Percentiles rank a stretch among this genome's conserved stretches.
phyloP scores from a whole-genome alignment of 2,797 vertebrate genomes.

The Argya squamiceps region DNA sequence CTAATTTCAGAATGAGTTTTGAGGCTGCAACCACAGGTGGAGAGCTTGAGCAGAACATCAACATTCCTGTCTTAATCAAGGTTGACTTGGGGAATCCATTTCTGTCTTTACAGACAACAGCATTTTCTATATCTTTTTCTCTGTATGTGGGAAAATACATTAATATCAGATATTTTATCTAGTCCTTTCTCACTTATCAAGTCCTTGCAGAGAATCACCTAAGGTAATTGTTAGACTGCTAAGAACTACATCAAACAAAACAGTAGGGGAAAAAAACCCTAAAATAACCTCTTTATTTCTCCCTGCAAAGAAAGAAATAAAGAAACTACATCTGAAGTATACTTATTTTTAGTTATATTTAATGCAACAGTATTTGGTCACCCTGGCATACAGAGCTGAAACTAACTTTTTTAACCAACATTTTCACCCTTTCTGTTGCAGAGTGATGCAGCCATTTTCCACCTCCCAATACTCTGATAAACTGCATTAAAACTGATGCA shows the following conservation, averaged over 20 bases:
- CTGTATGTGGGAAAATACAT: conserved; percentile 27
- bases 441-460: background rate
- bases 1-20: background rate
- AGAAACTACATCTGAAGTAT: conserved; percentile 37
- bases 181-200: conserved; percentile 60
- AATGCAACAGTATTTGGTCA: conserved; percentile 20
- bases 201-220: conserved; percentile 71
- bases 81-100: conserved; percentile 21
- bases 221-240: conserved; percentile 58
- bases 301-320: conserved; percentile 22
- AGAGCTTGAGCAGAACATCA: background rate
- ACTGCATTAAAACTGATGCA: background rate
- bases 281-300: conserved; percentile 28
- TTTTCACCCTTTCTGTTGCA: conserved; percentile 24
- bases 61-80: conserved; percentile 59
- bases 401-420: background rate
- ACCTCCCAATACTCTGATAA: background rate
- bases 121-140: conserved; percentile 30
- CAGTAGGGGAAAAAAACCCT: background rate
- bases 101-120: conserved; percentile 42
- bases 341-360: conserved; percentile 35
- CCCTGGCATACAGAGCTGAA: background rate
- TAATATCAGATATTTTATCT: conserved; percentile 73
- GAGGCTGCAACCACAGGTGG: background rate
- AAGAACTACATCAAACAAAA: conserved; percentile 70